Conservation (phyloP, 2,113 vertebrate species). For the Pomatorhinus ruficollis region DNA sequence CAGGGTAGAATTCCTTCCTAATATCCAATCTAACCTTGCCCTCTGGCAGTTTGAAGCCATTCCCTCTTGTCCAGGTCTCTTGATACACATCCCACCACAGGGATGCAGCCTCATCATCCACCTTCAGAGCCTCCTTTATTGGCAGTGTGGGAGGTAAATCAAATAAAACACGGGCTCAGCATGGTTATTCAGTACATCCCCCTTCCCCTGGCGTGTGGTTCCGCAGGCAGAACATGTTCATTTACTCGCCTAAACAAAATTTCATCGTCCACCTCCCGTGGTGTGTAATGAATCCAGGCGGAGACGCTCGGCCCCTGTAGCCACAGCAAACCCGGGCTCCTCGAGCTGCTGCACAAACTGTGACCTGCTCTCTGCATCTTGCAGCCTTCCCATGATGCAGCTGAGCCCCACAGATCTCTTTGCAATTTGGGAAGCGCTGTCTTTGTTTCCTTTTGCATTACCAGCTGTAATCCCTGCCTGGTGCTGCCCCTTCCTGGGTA, state of each 20-base stretch:
- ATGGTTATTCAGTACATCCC: not conserved
- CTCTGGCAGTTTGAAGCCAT: not conserved
- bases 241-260: not conserved
- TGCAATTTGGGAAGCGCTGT: not conserved
- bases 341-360: not conserved
- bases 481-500: not conserved
- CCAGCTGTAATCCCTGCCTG: conserved; percentile 5
- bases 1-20: not conserved
- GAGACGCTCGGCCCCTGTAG: accelerated
- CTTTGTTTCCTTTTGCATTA: not conserved
- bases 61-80: not conserved
- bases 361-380: not conserved
- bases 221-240: not conserved
- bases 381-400: accelerated
- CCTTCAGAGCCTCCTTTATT: not conserved
- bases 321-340: not conserved
- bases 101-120: not conserved
- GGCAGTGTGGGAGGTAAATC: not conserved
- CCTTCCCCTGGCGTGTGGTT: not conserved
- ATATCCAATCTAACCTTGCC: too few relatives aligned
- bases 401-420: not conserved
- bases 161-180: not conserved
- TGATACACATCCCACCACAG: not conserved
- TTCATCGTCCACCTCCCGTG: not conserved
- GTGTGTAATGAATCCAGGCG: not conserved